Percentiles rank a stretch among this genome's conserved stretches.
Evolutionary conservation across 1,140 invertebrate species (phyloP).

Genomic region (Tetramorium alpestre): DNA sequence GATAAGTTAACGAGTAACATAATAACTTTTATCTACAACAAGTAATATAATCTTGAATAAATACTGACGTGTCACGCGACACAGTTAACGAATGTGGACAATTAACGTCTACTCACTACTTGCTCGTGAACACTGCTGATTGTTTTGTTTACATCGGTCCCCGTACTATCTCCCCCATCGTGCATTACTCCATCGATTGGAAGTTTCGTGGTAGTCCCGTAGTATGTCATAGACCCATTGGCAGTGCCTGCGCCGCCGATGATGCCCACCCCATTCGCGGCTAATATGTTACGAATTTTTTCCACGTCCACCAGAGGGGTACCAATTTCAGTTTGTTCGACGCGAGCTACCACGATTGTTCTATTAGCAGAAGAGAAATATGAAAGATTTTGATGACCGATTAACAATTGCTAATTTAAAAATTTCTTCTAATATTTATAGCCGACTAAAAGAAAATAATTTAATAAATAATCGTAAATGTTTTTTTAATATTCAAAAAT

Average conservation of each 20-base stretch:
- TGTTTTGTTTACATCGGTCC: constrained; percentile 63
- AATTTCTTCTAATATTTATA: neutral
- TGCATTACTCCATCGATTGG: constrained; percentile 33
- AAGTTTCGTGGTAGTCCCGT: constrained; percentile 38
- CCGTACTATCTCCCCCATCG: constrained; percentile 27
- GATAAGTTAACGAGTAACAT: neutral
- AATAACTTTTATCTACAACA: neutral
- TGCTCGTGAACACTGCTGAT: constrained; percentile 71
- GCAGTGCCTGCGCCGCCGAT: constrained; percentile 77
- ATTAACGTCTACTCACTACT: constrained; percentile 75
- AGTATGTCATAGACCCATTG: constrained; percentile 40
- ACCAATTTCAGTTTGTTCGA: constrained; percentile 80
- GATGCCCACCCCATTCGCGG: constrained; percentile 87
- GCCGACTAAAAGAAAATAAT: neutral
- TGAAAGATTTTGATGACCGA: neutral
- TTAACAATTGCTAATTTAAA: neutral
- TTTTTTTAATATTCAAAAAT: neutral
- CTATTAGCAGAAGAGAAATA: constrained; percentile 80
- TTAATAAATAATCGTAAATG: neutral
- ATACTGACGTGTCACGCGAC: neutral
- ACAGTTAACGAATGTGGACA: neutral
- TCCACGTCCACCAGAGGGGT: constrained; percentile 82
- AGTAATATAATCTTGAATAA: neutral
- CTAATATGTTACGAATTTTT: constrained; percentile 87
- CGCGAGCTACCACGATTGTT: constrained; percentile 90